phyloP scores from a whole-genome alignment of 2,113 vertebrate genomes.

The Atractosteus spatula region DNA sequence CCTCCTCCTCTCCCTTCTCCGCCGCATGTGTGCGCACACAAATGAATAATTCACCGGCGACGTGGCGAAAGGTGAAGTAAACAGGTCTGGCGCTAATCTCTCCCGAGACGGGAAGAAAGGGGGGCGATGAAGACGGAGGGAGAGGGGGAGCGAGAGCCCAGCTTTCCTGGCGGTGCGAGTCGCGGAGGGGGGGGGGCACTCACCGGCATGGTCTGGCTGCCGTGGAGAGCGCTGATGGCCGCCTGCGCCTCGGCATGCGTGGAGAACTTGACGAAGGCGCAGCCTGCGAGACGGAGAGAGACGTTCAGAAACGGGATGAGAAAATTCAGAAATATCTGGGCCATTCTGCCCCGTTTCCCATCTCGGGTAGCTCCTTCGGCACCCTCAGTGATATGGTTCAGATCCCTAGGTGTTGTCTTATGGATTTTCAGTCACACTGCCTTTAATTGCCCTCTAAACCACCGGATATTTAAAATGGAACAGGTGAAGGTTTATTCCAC shows the following conservation, averaged over 20 bases:
- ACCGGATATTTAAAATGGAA: too few relatives aligned
- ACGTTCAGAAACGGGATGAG: neutral
- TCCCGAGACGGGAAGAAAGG: slow-evolving; percentile 58
- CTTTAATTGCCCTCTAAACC: too few relatives aligned
- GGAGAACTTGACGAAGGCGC: slow-evolving; percentile 98
- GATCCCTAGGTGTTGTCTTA: too few relatives aligned
- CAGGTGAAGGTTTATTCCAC: too few relatives aligned
- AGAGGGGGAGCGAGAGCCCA: slow-evolving; percentile 15
- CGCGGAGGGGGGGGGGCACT: slow-evolving; percentile 55
- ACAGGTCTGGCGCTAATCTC: slow-evolving; percentile 78
- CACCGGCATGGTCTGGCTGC: slow-evolving; percentile 98
- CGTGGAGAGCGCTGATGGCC: slow-evolving; percentile 93
- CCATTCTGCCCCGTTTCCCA: too few relatives aligned
- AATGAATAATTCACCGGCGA: slow-evolving; percentile 77
- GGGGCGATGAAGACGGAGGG: slow-evolving; percentile 46
- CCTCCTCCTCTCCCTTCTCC: slow-evolving; percentile 28
- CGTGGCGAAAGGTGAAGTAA: slow-evolving; percentile 78
- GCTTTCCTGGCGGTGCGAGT: too few relatives aligned
- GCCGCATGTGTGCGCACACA: slow-evolving; percentile 54
- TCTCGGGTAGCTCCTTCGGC: too few relatives aligned
- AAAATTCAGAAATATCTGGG: too few relatives aligned
- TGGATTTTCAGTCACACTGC: too few relatives aligned
- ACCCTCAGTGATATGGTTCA: too few relatives aligned
- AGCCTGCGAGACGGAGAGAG: slow-evolving; percentile 72
- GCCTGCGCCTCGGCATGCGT: slow-evolving; percentile 96